These are phyloP conservation scores for Falcunculus frontatus DNA, from an alignment of 2,113 vertebrate species.

Conservation along the genomic window DNA sequence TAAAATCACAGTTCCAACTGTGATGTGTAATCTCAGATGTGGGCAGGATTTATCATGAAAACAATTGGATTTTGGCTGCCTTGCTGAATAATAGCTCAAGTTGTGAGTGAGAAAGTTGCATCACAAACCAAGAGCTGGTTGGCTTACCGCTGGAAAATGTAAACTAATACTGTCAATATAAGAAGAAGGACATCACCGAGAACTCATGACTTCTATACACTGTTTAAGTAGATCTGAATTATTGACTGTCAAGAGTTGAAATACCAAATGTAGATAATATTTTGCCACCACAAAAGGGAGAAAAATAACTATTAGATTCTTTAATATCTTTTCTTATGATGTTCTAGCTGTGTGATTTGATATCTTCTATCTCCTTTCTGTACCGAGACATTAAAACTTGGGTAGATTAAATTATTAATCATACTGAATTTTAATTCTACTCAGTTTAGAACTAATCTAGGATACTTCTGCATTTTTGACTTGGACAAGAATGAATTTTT, in stretches of 20 bases:
- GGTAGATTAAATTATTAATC: neutral
- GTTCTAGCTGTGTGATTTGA: neutral
- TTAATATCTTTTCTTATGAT: neutral
- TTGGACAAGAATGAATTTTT: neutral
- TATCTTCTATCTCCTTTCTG: neutral
- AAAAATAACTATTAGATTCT: neutral
- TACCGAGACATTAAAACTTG: neutral
- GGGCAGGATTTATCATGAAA: neutral
- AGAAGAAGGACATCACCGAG: neutral
- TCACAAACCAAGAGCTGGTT: neutral
- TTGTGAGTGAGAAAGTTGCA: neutral
- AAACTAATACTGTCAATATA: neutral
- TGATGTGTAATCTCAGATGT: neutral
- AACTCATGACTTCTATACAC: neutral
- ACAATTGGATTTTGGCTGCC: neutral
- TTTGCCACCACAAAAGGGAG: neutral
- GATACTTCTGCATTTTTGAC: neutral
- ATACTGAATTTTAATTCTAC: neutral
- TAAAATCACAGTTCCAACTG: neutral
- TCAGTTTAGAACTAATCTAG: neutral
- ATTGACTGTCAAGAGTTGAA: neutral
- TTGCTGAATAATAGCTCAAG: neutral
- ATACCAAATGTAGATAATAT: neutral
- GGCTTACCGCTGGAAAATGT: neutral
- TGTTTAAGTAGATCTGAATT: neutral